Evolutionary conservation across 2,888 invertebrate genomes (phyloP), one percentile per base, ranked within the genome.

Genomic region (Electrophaes corylata): DNA sequence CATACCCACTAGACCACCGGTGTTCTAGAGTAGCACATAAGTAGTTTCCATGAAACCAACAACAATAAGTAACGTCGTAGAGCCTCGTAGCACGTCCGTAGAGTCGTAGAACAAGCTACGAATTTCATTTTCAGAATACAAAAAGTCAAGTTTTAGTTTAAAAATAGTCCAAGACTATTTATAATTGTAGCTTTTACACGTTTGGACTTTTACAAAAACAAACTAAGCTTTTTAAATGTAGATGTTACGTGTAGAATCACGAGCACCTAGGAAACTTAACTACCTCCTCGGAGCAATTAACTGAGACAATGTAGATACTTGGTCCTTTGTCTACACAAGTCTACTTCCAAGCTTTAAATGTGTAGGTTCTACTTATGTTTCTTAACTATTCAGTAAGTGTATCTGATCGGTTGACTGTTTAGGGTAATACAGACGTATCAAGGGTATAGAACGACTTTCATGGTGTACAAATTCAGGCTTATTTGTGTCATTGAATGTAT

Each of bases 241-340:
- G 56, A 65, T 57, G 44, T 67, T 65, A 63, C 51, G 49, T 50
- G 55, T 61, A 62, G 59, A 66, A 65, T 69, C 64, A 67, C 64
- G 60, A 69, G 61, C 60, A 65, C 66, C 60, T 68, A 57, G 57
- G 63, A 64, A 69, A 65, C 58, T 62, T 62, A 60, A 69, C 65
- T 69, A 63, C 63, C 65, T 64, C 63, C 65, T 64, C 57, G 51
- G 48, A 66, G 66, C 65, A 71, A 71, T 71, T 63, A 70, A 68
- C 67, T 61, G 49, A 66, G 57, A 61, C 57, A 57, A 57, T 57
- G 60, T 57, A 60, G 60, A 52, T 52, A 46, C 54, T 50, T 46
- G 45, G 47, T 51, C 60, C 51, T 47, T 60, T 60, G 48, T 55
- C 61, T 52, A 56, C 58, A 45, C 56, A 57, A 49, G 60, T 57